Evolutionary conservation across 2,888 invertebrate species (phyloP), one percentile per base, ranked within the genome.

Genomic region (Tricholauxania praeusta): DNA sequence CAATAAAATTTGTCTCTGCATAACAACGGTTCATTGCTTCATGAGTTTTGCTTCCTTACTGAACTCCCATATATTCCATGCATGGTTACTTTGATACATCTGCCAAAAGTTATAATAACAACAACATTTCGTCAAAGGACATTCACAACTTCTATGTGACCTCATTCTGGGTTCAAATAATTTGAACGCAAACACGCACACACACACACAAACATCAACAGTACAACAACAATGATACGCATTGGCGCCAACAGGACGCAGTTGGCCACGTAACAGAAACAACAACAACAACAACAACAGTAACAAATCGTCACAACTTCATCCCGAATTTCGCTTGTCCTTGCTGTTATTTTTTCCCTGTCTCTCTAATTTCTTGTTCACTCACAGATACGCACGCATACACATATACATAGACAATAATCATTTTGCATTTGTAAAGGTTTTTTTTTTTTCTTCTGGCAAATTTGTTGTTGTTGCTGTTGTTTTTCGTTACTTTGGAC

Each of bases 71-170:
- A 7, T 39, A 39, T 10, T 39, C 10, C 8, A 10, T 10, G 10
- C 39, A 39, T 39, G 28, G 28, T 39, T 10, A 10, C 39, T 39
- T 1, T 39, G 39, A 4, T 1, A 10, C 39, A 39, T 39, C 39
- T 10, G 39, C 39, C 39, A 39, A 39, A 39, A 5, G 39, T 39
- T 8, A 39, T 10, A 39, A 39, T 10, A 39, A 39, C 39, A 39
- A 39, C 39, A 39, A 39, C 51, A 60, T 70, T 48, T 68, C 70
- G 57, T 32, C 62, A 72, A 63, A 75, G 72, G 72, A 73, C 66
- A 73, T 75, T 75, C 75, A 75, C 72, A 73, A 73, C 63, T 69
- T 72, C 57, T 55, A 72, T 68, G 71, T 77, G 75, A 74, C 72
- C 74, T 72, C 75, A 73, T 73, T 77, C 53, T 67, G 72, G 74